Conservation (phyloP, 2,888 invertebrate species). For the Pristionchus entomophagus region DNA sequence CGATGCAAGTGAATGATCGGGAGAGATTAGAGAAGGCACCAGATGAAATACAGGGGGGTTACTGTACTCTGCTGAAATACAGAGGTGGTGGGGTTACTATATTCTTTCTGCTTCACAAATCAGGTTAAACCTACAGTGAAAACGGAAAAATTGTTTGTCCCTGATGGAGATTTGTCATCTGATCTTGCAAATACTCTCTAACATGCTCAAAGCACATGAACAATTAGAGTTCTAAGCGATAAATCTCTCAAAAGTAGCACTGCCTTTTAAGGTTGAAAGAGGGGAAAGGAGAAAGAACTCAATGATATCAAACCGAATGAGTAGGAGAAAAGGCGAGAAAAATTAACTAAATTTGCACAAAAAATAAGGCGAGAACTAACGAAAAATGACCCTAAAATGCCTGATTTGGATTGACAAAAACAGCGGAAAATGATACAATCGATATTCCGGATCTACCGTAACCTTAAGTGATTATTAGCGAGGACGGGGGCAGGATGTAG, state of each 20-base stretch:
- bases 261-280: not conserved
- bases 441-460: not conserved
- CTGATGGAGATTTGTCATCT: too few relatives aligned
- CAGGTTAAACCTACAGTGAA: too few relatives aligned
- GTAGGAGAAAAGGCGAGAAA: not conserved
- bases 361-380: not conserved
- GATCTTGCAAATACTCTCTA: too few relatives aligned
- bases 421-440: not conserved
- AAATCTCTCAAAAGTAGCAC: too few relatives aligned
- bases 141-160: too few relatives aligned
- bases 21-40: not conserved
- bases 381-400: not conserved
- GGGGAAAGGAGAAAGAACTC: not conserved
- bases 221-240: too few relatives aligned
- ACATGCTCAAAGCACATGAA: too few relatives aligned
- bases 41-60: too few relatives aligned
- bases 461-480: conserved; percentile 24
- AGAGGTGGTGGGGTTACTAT: too few relatives aligned
- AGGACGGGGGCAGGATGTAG: not conserved
- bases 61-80: too few relatives aligned
- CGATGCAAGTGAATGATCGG: conserved; percentile 12
- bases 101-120: too few relatives aligned
- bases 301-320: not conserved
- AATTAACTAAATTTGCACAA: not conserved
- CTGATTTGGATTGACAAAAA: not conserved